phyloP scores from a whole-genome alignment of 1,140 invertebrate species.

The Leptestheria dahalacensis region DNA sequence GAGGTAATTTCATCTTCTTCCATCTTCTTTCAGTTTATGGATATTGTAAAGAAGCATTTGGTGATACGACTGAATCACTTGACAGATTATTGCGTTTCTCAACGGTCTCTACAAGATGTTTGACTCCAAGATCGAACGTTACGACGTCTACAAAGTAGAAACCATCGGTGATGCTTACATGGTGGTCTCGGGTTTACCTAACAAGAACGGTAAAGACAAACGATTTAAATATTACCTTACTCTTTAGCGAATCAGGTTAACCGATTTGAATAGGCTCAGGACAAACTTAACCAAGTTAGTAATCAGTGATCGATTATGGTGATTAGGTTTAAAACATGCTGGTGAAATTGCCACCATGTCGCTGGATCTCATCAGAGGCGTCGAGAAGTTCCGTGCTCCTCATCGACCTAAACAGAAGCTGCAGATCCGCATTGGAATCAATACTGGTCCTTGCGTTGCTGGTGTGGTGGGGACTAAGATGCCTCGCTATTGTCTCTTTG shows the following conservation, averaged over 20 bases:
- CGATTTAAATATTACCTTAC: too few species aligned
- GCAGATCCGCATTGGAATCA: slow-evolving; percentile 40
- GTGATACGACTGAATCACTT: too few species aligned
- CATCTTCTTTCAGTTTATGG: too few species aligned
- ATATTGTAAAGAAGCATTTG: too few species aligned
- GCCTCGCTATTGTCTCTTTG: slow-evolving; percentile 50
- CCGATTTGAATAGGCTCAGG: too few species aligned
- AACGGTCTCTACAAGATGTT: slow-evolving; percentile 32
- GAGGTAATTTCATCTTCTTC: slow-evolving; percentile 21
- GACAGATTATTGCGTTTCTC: slow-evolving; percentile 29
- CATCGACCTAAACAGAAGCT: slow-evolving; percentile 39
- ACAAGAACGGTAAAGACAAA: slow-evolving; percentile 33
- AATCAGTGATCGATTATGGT: too few species aligned
- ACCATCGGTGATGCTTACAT: slow-evolving; percentile 27
- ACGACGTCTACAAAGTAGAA: slow-evolving; percentile 32
- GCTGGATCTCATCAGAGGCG: slow-evolving; percentile 35
- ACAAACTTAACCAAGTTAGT: too few species aligned
- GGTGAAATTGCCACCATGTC: slow-evolving; percentile 45
- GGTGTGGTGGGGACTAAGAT: slow-evolving; percentile 45
- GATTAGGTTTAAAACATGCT: slow-evolving; percentile 32
- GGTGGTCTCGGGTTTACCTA: slow-evolving; percentile 47
- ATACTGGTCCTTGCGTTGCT: slow-evolving; percentile 47
- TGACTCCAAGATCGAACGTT: slow-evolving; percentile 29
- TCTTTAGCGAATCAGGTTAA: too few species aligned
- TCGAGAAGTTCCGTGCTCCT: slow-evolving; percentile 36